Evolutionary conservation across 2,888 invertebrate species (phyloP).

Genomic region (Cheilosia impressa): DNA sequence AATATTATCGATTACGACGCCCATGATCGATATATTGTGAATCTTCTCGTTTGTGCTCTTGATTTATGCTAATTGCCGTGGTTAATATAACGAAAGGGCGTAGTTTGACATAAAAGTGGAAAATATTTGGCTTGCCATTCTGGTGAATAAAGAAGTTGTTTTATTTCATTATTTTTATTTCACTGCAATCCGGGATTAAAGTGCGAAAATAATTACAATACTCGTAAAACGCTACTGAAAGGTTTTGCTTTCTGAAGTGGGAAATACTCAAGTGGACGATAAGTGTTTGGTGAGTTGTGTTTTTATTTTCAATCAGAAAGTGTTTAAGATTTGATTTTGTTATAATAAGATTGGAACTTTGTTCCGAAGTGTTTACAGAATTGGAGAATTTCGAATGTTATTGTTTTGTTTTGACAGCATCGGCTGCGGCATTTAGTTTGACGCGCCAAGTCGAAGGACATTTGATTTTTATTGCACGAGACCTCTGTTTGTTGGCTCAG

Average conservation of each 20-base stretch:
- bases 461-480: too few relatives aligned
- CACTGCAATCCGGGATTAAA: conserved; percentile 8
- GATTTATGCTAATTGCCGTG: conserved; percentile 34
- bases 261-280: background rate
- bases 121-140: conserved; percentile 6
- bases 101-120: conserved; percentile 13
- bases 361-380: too few relatives aligned
- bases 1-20: background rate
- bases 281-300: background rate
- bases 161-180: background rate
- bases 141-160: background rate
- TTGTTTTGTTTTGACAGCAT: too few relatives aligned
- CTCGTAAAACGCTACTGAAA: background rate
- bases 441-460: too few relatives aligned
- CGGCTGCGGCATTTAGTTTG: too few relatives aligned
- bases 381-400: too few relatives aligned
- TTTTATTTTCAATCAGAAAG: background rate
- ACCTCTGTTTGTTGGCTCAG: too few relatives aligned
- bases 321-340: background rate
- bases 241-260: background rate
- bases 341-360: too few relatives aligned
- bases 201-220: background rate
- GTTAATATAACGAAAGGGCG: background rate
- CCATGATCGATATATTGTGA: conserved; percentile 11
- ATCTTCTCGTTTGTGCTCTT: conserved; percentile 20